Base-by-base conservation (phyloP, 2,888 invertebrate species). In the Parasteatoda lunata region DNA sequence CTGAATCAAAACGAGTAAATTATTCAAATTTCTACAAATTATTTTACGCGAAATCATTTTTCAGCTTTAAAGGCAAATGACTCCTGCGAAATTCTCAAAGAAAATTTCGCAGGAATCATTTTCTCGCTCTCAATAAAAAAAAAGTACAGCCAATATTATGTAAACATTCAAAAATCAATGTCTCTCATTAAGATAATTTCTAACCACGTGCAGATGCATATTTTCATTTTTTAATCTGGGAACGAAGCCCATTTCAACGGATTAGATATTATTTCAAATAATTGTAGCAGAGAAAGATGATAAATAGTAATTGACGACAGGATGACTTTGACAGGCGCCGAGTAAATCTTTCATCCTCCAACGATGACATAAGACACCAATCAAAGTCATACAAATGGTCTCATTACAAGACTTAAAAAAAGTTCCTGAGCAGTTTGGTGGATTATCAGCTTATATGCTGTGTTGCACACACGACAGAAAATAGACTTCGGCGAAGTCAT, bases 311-410 rank as follows among this genome's bases (percentile, higher is more conserved):
- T 59, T 59, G 59, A 59, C 59, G 59, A n/a, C 59, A 13, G 59
- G 59, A n/a, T 13, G n/a, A 59, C 59, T 59, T 59, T 59, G 59
- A n/a, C 11, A 59, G n/a, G 59, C n/a, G 59, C 59, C 9, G n/a
- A 59, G 59, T 59, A 59, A 59, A 59, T 59, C 59, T 59, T 59
- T 59, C 59, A 59, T n/a, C 59, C 59, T 59, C n/a, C 59, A 59
- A 59, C 59, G 59, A n/a, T 59, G 59, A 59, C 59, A n/a, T 59
- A 59, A 59, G 11, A 59, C 59, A 59, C 59, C 59, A 13, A 59
- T 59, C 59, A 59, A 59, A 59, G 30, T 59, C 59, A 59, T 59
- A 59, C 59, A 59, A 59, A 59, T 59, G 59, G n/a, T 59, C 59
- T 59, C 59, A 59, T 59, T 59, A 59, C 59, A 13, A 59, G 59